phyloP scores from a whole-genome alignment of 35 echinoderm and acorn worm genomes.

The Apostichopus californicus region DNA sequence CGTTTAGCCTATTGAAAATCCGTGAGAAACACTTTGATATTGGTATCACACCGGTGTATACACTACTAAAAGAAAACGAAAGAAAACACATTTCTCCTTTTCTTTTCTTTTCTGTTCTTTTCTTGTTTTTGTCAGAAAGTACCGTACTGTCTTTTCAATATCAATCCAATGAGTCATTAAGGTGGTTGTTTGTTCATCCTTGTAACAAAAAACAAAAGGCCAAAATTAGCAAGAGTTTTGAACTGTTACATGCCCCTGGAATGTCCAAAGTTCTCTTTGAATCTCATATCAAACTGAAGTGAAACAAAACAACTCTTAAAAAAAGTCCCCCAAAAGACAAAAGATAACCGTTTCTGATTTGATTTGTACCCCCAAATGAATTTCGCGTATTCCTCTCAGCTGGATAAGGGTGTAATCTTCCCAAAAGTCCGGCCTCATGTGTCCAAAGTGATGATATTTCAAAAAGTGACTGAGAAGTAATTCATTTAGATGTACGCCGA shows the following conservation, averaged over 20 bases:
- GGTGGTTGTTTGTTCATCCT: too few species aligned
- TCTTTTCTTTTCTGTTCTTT: background rate
- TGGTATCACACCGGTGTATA: background rate
- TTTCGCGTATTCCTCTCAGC: conserved; percentile 24
- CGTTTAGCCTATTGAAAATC: conserved; percentile 40
- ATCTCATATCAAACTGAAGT: background rate
- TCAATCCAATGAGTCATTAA: too few species aligned
- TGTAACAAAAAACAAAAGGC: too few species aligned
- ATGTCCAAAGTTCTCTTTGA: background rate
- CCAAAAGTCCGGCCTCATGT: conserved; percentile 32
- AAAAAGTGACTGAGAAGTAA: background rate
- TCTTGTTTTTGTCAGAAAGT: background rate
- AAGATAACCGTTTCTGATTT: conserved; percentile 6
- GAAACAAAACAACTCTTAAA: background rate
- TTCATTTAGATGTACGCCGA: conserved; percentile 13
- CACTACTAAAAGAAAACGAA: background rate
- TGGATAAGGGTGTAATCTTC: conserved; percentile 23
- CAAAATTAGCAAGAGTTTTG: too few species aligned
- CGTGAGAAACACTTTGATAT: background rate
- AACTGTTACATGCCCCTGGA: background rate
- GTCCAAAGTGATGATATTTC: conserved; percentile 45
- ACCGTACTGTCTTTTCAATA: too few species aligned
- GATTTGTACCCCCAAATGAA: conserved; percentile 4
- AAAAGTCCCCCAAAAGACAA: background rate
- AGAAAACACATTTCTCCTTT: background rate